Percentiles rank a stretch among this genome's conserved stretches.
Conservation (phyloP, 2,797 vertebrate species). For the Ctenochaetus hawaiiensis region DNA sequence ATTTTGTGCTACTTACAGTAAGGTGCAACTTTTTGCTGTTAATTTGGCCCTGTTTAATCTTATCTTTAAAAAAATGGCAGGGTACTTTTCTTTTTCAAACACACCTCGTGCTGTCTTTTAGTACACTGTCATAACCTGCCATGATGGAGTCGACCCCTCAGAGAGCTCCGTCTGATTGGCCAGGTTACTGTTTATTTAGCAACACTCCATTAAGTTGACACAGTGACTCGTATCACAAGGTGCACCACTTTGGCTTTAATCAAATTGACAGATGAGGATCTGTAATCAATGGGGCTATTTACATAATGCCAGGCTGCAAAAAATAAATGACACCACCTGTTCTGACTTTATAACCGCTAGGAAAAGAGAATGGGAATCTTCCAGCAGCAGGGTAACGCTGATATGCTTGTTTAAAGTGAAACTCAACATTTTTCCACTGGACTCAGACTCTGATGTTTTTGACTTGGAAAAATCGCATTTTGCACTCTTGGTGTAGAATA, state of each 20-base stretch:
- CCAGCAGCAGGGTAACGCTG: not conserved
- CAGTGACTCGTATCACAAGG: slow-evolving; percentile 57
- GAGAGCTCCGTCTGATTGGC: slow-evolving; percentile 46
- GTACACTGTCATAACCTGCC: slow-evolving; percentile 11
- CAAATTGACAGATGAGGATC: slow-evolving; percentile 67
- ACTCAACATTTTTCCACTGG: not conserved
- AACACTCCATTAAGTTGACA: slow-evolving; percentile 75
- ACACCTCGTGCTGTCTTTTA: not conserved
- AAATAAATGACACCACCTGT: slow-evolving; percentile 54
- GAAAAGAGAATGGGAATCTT: not conserved
- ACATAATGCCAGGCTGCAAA: slow-evolving; percentile 61
- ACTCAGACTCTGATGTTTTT: not conserved
- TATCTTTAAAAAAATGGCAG: slow-evolving; percentile 4
- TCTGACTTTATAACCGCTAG: slow-evolving; percentile 14
- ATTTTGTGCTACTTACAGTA: too few species aligned
- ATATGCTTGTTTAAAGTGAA: not conserved
- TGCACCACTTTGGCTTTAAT: slow-evolving; percentile 73
- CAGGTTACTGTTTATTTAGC: slow-evolving; percentile 70
- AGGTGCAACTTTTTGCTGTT: too few species aligned
- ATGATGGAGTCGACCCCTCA: slow-evolving; percentile 32
- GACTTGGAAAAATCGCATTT: not conserved
- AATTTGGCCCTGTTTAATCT: slow-evolving; percentile 32
- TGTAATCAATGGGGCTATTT: slow-evolving; percentile 73
- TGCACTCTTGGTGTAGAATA: not conserved
- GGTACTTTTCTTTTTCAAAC: slow-evolving; percentile 9